A percentile compares a stretch with the other conserved stretches of the same genome.
These are phyloP conservation scores for Lutjanus erythropterus DNA, from an alignment of 2,113 vertebrate genomes.

Conservation along the genomic window DNA sequence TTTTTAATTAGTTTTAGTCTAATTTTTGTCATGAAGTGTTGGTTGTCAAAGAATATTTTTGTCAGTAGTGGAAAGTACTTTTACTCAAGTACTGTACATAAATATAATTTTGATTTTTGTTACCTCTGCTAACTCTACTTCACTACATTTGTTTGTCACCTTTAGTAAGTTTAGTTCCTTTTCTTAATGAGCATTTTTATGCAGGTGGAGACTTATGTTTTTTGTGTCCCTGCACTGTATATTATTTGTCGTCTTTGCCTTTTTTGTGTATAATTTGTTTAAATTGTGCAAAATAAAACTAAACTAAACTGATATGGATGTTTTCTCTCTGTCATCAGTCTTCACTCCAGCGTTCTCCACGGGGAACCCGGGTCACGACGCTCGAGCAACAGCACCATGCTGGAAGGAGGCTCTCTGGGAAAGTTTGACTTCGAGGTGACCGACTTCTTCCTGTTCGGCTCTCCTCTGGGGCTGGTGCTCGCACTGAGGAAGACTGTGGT, in stretches of 20 bases:
- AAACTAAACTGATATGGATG: neutral
- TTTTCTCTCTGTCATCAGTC: conserved; percentile 82
- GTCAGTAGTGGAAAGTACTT: too few relatives aligned
- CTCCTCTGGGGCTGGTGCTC: conserved; percentile 94
- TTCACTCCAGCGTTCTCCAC: conserved; percentile 92
- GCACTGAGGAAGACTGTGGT: conserved; percentile 96
- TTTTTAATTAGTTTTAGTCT: neutral
- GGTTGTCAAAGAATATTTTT: neutral
- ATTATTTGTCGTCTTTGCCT: too few relatives aligned
- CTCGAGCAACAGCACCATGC: conserved; percentile 94
- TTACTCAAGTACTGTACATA: too few relatives aligned
- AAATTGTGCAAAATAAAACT: too few relatives aligned
- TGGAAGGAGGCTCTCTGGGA: conserved; percentile 88
- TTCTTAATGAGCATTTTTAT: too few relatives aligned
- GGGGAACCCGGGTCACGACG: conserved; percentile 88
- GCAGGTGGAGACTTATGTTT: too few relatives aligned
- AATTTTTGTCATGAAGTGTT: neutral
- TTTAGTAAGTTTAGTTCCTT: too few relatives aligned
- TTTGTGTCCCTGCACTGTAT: too few relatives aligned
- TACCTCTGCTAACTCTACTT: too few relatives aligned
- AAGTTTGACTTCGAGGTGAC: conserved; percentile 96
- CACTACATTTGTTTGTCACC: too few relatives aligned
- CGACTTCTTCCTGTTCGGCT: conserved; percentile 97
- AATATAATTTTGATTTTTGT: neutral
- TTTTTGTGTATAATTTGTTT: too few relatives aligned